phyloP scores from a whole-genome alignment of 2,888 invertebrate species.

The Celastrina argiolus region DNA sequence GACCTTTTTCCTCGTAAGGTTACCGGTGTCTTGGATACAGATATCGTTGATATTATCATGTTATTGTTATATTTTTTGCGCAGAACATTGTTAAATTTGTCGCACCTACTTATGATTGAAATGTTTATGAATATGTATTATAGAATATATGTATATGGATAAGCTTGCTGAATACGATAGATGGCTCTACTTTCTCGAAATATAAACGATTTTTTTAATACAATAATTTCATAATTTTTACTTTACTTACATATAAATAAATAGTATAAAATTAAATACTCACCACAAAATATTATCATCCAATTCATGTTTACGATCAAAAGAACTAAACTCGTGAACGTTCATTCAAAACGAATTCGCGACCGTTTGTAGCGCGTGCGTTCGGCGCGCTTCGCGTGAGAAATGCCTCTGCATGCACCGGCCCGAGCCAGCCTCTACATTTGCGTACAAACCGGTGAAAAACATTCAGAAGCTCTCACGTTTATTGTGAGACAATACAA shows the following conservation, averaged over 20 bases:
- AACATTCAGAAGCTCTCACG: slow-evolving; percentile 30
- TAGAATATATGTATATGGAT: no score
- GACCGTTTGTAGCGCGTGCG: slow-evolving; percentile 54
- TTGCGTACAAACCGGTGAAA: slow-evolving; percentile 21
- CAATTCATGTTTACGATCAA: slow-evolving; percentile 46
- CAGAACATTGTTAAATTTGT: no score
- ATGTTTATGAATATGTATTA: no score
- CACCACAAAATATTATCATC: slow-evolving; percentile 60
- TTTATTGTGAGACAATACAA: slow-evolving; percentile 35
- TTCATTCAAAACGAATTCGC: slow-evolving; percentile 33
- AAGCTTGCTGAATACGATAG: no score
- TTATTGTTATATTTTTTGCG: neutral
- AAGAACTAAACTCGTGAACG: slow-evolving; percentile 28
- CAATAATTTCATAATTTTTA: no score
- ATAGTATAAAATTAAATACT: slow-evolving; percentile 45
- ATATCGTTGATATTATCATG: neutral
- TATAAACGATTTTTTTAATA: no score
- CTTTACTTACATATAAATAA: neutral
- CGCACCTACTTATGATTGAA: no score
- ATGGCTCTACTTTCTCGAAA: no score
- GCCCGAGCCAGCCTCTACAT: slow-evolving; percentile 22
- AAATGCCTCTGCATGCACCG: slow-evolving; percentile 45
- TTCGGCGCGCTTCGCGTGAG: slow-evolving; percentile 60
- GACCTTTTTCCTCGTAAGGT: slow-evolving; percentile 5
- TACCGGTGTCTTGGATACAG: neutral